phyloP scores from a whole-genome alignment of 2,797 vertebrate genomes.

The Leptoclinus maculatus region DNA sequence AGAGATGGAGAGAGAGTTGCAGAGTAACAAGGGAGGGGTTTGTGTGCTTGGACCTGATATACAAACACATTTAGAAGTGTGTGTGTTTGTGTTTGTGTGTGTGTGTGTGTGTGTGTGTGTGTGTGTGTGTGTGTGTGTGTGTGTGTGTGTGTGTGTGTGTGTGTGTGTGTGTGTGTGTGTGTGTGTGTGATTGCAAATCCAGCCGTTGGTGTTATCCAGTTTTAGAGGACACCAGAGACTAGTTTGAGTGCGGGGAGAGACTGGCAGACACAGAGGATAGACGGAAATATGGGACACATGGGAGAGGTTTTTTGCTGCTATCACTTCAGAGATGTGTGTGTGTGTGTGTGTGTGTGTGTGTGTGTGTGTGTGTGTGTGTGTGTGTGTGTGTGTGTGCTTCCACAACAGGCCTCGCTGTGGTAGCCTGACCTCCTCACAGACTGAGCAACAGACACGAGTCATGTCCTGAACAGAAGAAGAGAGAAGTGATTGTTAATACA shows the following conservation, averaged over 20 bases:
- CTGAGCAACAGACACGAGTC: conserved; percentile 7
- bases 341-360: conserved; percentile 11
- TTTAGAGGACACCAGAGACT: conserved; percentile 52
- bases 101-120: too few relatives aligned
- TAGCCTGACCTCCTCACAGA: conserved; percentile 7
- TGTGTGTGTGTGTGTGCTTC: too few relatives aligned
- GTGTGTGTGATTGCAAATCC: conserved; percentile 31
- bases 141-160: too few relatives aligned
- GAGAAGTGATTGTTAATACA: conserved; percentile 10
- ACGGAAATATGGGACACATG: conserved; percentile 49
- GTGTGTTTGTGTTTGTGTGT: too few relatives aligned
- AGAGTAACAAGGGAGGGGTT: conserved; percentile 42
- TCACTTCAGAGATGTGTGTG: conserved; percentile 24
- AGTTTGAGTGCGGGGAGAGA: conserved; percentile 45
- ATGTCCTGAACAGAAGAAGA: conserved; percentile 2
- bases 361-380: too few relatives aligned
- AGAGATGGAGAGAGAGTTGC: conserved; percentile 1
- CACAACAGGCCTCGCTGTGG: neutral
- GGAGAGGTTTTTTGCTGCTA: conserved; percentile 48
- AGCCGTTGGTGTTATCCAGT: conserved; percentile 43
- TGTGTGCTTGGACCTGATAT: conserved; percentile 28
- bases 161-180: conserved; percentile 1
- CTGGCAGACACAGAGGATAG: conserved; percentile 33
- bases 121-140: too few relatives aligned
- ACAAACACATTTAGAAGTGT: conserved; percentile 19